Base-by-base conservation (phyloP, 2,797 vertebrate genomes). In the Pristis pectinata region DNA sequence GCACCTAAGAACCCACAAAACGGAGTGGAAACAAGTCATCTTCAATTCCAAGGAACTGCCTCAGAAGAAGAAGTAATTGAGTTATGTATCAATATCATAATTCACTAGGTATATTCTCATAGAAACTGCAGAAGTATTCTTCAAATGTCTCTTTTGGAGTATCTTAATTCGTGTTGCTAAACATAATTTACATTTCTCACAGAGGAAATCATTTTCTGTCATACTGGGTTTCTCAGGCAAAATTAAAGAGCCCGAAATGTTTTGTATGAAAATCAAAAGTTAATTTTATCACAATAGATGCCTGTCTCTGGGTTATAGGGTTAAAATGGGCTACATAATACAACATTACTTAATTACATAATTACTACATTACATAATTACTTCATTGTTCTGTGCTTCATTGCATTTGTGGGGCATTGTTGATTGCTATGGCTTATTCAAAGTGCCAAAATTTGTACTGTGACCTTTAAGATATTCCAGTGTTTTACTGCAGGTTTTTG, bases 401-500 rank as follows among this genome's bases (percentile, higher is more conserved):
- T 24, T n/a, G 53, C 49, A 6, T 22, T 30, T 44, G 24, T 93
- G 37, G 9, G 41, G 64, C 41, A 56, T 76, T 76, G 30, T 94
- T 94, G 44, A 94, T 94, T 17, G 27, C 44, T 56, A 13, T 76
- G 27, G 30, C 34, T 0, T 76, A 74, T 30, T 94, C 67, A 8
- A 74, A 94, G 49, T 7, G 70, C 24, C 30, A 94, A 94, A 49
- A 94, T 76, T 74, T 56, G 67, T 34, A 76, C 30, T 53, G 27
- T 49, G 30, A 94, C 44, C 44, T 74, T 74, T 22, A 94, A 94
- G 56, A 7, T 74, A 70, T 27, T 74, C 56, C 72, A 74, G 11
- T 72, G 72, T 53, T 76, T 74, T 34, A 93, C 64, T 93, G 67
- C 92, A 53, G 49, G 10, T 93, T 93, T 94, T 41, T 94, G 67